Percentiles rank a stretch among this genome's conserved stretches.
phyloP scores from a whole-genome alignment of 2,797 vertebrate genomes.

The Xiphophorus birchmanni region DNA sequence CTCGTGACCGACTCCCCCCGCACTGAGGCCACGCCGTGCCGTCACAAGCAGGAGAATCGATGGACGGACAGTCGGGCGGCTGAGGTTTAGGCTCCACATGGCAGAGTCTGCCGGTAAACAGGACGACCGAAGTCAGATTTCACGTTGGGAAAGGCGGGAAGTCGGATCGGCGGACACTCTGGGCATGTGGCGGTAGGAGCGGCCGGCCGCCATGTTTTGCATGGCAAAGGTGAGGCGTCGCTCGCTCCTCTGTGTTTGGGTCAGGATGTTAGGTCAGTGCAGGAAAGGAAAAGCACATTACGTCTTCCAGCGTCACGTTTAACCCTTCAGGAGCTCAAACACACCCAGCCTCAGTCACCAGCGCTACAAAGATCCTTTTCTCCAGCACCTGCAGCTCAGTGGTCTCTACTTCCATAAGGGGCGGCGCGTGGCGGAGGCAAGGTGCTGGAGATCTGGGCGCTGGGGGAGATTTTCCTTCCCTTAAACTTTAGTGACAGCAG shows the following conservation, averaged over 20 bases:
- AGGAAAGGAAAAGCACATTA: conserved; percentile 29
- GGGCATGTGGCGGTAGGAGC: conserved; percentile 18
- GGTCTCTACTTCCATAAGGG: conserved; percentile 7
- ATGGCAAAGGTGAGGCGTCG: conserved; percentile 69
- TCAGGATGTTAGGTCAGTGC: conserved; percentile 8
- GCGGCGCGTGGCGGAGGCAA: conserved; percentile 12
- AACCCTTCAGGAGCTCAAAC: background rate
- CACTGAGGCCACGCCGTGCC: conserved; percentile 56
- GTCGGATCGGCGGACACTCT: conserved; percentile 14
- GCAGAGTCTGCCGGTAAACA: conserved; percentile 40
- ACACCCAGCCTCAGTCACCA: background rate
- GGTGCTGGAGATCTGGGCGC: background rate
- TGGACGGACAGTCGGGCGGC: conserved; percentile 40
- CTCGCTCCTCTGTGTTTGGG: background rate
- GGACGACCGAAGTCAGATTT: conserved; percentile 41
- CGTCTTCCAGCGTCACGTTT: background rate
- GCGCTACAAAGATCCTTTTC: background rate
- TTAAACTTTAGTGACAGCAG: conserved; percentile 67
- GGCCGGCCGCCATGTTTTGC: conserved; percentile 69
- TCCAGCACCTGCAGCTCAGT: conserved; percentile 19
- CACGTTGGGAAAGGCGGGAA: conserved; percentile 9
- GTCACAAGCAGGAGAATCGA: conserved; percentile 44
- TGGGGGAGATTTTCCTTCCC: conserved; percentile 11
- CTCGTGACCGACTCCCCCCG: conserved; percentile 69
- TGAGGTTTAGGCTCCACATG: conserved; percentile 51